These are phyloP conservation scores for Parnassius mnemosyne DNA, from an alignment of 2,888 invertebrate genomes.

Conservation along the genomic window DNA sequence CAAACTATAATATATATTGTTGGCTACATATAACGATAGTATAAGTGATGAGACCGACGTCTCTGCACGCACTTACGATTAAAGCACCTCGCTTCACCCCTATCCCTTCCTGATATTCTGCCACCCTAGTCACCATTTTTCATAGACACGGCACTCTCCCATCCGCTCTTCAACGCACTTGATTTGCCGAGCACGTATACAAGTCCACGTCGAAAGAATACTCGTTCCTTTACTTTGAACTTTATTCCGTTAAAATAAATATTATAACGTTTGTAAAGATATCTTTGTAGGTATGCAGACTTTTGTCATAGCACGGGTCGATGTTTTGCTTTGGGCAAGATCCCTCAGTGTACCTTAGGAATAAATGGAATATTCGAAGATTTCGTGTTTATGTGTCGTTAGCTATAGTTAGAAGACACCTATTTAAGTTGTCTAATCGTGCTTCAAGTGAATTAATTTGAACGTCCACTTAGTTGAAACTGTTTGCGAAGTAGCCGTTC, in stretches of 20 bases:
- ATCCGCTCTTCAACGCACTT: slow-evolving; percentile 75
- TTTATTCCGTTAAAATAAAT: slow-evolving; percentile 44
- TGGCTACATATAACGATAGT: slow-evolving; percentile 12
- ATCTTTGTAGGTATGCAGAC: slow-evolving; percentile 26
- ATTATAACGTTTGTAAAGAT: slow-evolving; percentile 26
- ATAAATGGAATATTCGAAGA: slow-evolving; percentile 58
- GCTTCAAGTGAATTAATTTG: slow-evolving; percentile 54
- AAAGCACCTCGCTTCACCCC: slow-evolving; percentile 64
- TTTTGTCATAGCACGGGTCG: slow-evolving; percentile 43
- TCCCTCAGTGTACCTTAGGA: slow-evolving; percentile 60
- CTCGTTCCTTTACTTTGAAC: slow-evolving; percentile 45
- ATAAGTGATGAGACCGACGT: slow-evolving; percentile 29
- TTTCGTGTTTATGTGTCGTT: slow-evolving; percentile 58
- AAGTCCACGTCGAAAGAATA: slow-evolving; percentile 36
- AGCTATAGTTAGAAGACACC: slow-evolving; percentile 42
- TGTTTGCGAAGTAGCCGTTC: slow-evolving; percentile 26
- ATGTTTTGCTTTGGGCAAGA: slow-evolving; percentile 68
- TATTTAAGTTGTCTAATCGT: slow-evolving; percentile 45
- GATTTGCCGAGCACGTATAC: slow-evolving; percentile 76
- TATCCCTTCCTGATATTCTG: slow-evolving; percentile 60
- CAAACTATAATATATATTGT: background rate
- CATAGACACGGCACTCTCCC: slow-evolving; percentile 67
- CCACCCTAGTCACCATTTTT: slow-evolving; percentile 76
- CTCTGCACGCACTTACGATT: slow-evolving; percentile 62
- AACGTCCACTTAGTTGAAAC: slow-evolving; percentile 41